A percentile compares a stretch with the other conserved stretches of the same genome.
Conservation (phyloP, 1,140 invertebrate species). For the Pomacea maculata region DNA sequence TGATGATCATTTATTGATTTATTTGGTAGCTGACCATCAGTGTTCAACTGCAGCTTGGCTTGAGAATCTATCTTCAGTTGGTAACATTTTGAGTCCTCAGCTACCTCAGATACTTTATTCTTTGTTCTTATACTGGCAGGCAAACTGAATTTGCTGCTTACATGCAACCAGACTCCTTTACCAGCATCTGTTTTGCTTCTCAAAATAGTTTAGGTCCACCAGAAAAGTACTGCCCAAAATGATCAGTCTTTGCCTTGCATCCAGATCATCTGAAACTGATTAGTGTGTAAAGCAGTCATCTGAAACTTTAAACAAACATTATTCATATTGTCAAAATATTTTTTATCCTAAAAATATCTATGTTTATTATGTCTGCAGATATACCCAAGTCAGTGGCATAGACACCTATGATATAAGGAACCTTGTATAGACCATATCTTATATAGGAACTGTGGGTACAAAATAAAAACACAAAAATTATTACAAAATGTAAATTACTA, state of each 20-base stretch:
- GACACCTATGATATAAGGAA: too few species aligned
- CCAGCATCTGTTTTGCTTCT: constrained; percentile 32
- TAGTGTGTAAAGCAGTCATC: not conserved
- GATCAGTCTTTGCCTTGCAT: constrained; percentile 15
- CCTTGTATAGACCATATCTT: not conserved
- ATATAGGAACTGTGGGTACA: not conserved
- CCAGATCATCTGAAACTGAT: constrained; percentile 14
- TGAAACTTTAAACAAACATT: not conserved
- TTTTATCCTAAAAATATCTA: too few species aligned
- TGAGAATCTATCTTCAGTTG: too few species aligned
- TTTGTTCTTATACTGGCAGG: too few species aligned
- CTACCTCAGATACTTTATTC: too few species aligned
- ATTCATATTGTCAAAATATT: not conserved
- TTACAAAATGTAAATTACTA: too few species aligned
- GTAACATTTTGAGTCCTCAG: too few species aligned
- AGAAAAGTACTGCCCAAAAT: constrained; percentile 31
- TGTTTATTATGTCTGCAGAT: not conserved
- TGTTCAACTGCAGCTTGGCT: too few species aligned
- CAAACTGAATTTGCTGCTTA: too few species aligned
- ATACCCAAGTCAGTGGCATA: not conserved
- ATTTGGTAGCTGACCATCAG: too few species aligned
- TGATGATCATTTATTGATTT: too few species aligned
- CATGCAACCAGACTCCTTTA: constrained; percentile 2
- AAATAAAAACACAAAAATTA: too few species aligned
- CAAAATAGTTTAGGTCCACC: constrained; percentile 35